These are phyloP conservation scores for Hipparchia semele DNA, from an alignment of 2,888 invertebrate species.

Conservation along the genomic window DNA sequence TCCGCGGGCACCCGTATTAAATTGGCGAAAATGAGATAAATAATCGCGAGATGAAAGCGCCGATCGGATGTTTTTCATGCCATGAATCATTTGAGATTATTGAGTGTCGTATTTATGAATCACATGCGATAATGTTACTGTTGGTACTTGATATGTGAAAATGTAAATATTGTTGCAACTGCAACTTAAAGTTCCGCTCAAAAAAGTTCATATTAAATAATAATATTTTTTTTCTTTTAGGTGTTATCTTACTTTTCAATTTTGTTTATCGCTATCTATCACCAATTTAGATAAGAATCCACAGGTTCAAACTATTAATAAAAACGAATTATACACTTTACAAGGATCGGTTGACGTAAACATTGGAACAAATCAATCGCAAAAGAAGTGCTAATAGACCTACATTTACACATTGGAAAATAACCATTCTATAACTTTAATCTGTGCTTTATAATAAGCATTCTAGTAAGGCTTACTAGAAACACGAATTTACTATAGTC, in stretches of 20 bases:
- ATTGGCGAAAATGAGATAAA: slow-evolving; percentile 33
- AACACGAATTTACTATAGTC: slow-evolving; percentile 8
- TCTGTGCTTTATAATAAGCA: background rate
- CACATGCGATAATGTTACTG: background rate
- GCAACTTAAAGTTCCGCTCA: background rate
- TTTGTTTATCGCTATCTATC: too few relatives aligned
- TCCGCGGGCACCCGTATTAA: slow-evolving; percentile 39
- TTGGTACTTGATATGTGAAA: slow-evolving; percentile 1
- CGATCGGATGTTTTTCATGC: background rate
- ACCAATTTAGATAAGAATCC: too few relatives aligned
- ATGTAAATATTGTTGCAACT: background rate
- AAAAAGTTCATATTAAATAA: background rate
- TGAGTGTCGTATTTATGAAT: slow-evolving; percentile 11
- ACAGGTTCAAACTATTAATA: too few relatives aligned
- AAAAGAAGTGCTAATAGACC: background rate
- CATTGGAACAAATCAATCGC: background rate
- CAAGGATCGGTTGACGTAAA: too few relatives aligned
- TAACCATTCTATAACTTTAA: background rate
- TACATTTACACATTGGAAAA: background rate
- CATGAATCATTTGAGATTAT: slow-evolving; percentile 16
- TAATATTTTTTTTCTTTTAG: background rate
- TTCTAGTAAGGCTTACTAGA: background rate
- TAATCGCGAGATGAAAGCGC: slow-evolving; percentile 4
- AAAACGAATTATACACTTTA: too few relatives aligned
- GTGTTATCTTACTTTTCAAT: too few relatives aligned